phyloP scores from a whole-genome alignment of 2,888 invertebrate species.

The Beris morrisii region DNA sequence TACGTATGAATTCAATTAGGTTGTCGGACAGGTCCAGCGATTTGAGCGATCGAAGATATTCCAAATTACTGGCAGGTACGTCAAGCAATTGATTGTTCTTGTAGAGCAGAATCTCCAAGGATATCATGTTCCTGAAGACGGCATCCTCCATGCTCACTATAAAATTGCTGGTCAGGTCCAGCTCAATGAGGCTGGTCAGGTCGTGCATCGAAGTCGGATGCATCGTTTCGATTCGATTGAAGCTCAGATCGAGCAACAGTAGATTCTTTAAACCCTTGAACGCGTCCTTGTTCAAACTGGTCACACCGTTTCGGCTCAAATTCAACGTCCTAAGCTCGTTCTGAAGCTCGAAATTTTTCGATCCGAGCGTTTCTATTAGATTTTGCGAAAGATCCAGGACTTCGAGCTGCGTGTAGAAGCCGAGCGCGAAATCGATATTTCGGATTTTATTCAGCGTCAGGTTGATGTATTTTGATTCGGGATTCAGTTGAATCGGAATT shows the following conservation, averaged over 20 bases:
- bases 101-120: constrained; percentile 71
- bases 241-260: constrained; percentile 70
- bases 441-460: constrained; percentile 82
- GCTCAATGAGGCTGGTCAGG: constrained; percentile 69
- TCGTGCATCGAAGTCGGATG: constrained; percentile 77
- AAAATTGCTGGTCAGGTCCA: constrained; percentile 76
- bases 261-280: constrained; percentile 73
- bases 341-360: constrained; percentile 79
- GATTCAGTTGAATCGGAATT: constrained; percentile 87
- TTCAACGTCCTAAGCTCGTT: constrained; percentile 73
- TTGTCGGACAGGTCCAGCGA: constrained; percentile 78
- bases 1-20: constrained; percentile 71
- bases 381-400: constrained; percentile 82
- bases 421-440: constrained; percentile 75
- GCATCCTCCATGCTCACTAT: constrained; percentile 72
- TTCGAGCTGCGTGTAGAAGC: constrained; percentile 77
- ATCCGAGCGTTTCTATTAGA: constrained; percentile 76
- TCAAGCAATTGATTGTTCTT: constrained; percentile 79
- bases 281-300: constrained; percentile 71
- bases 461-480: constrained; percentile 79
- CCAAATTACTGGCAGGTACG: constrained; percentile 70
- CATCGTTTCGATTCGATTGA: constrained; percentile 75
- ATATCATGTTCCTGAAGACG: constrained; percentile 69
- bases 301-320: constrained; percentile 74
- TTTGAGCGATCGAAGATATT: constrained; percentile 67